These are phyloP conservation scores for Drosophila pallidifrons DNA, from an alignment of 1,140 invertebrate genomes.

Conservation along the genomic window DNA sequence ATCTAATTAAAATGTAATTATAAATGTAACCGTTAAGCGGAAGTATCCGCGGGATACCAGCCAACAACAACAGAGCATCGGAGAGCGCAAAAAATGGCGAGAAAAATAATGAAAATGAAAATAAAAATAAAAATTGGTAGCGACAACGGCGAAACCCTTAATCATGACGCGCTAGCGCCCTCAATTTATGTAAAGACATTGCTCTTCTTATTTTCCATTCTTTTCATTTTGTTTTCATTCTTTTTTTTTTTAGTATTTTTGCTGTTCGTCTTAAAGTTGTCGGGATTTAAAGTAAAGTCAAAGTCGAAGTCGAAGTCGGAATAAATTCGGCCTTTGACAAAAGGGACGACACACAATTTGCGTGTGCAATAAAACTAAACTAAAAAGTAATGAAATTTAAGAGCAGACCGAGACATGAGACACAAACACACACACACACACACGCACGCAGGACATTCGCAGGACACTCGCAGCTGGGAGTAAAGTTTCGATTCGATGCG, in stretches of 20 bases:
- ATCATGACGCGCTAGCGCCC: conserved; percentile 67
- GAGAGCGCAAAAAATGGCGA: conserved; percentile 24
- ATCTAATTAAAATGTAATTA: conserved; percentile 85
- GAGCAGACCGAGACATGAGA: conserved; percentile 51
- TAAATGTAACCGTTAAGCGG: conserved; percentile 85
- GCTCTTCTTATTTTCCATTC: neutral
- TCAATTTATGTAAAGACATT: conserved; percentile 63
- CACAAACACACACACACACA: neutral
- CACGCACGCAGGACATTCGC: neutral
- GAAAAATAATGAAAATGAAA: conserved; percentile 73
- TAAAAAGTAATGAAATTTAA: conserved; percentile 77
- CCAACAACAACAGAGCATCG: conserved; percentile 36
- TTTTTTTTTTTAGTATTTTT: neutral
- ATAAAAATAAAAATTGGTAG: conserved; percentile 72
- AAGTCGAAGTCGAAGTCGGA: neutral
- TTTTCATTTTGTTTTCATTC: neutral
- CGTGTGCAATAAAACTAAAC: conserved; percentile 70
- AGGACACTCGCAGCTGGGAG: conserved; percentile 48
- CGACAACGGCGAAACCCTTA: conserved; percentile 79
- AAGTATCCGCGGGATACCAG: conserved; percentile 84
- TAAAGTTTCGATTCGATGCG: conserved; percentile 18
- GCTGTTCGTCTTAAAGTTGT: conserved; percentile 20
- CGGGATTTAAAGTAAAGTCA: conserved; percentile 41
- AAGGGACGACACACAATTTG: conserved; percentile 53
- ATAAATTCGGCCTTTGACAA: neutral